Evolutionary conservation across 2,113 vertebrate species (phyloP).

Genomic region (Ophthalmolycus amberensis): DNA sequence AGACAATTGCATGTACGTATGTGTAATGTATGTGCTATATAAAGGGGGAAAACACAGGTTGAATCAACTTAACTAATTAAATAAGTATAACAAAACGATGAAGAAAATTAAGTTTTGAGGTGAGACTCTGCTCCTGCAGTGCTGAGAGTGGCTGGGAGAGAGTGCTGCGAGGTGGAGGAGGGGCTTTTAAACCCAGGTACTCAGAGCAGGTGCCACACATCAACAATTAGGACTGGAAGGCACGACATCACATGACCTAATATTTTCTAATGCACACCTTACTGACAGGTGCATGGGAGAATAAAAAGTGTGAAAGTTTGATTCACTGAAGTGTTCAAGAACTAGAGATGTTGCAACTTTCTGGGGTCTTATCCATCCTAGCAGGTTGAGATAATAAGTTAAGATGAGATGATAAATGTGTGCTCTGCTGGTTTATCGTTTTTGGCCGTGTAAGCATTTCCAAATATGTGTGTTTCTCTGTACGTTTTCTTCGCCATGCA

Average conservation of each 20-base stretch:
- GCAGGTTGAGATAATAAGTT: neutral
- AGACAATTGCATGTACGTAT: neutral
- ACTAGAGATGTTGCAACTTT: no score
- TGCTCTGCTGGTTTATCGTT: neutral
- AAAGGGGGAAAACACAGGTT: neutral
- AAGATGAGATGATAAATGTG: neutral
- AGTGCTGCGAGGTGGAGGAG: neutral
- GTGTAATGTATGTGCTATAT: neutral
- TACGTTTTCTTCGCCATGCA: neutral
- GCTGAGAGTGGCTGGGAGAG: neutral
- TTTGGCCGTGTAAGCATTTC: neutral
- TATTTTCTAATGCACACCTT: no score
- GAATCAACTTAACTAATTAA: no score
- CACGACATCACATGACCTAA: neutral
- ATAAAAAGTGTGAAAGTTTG: neutral
- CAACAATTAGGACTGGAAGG: neutral
- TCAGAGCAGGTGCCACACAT: neutral
- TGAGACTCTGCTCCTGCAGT: no score
- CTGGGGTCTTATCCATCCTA: neutral
- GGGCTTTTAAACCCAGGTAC: neutral
- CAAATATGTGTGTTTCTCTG: no score
- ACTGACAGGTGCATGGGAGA: no score
- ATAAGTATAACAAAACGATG: neutral
- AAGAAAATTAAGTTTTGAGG: neutral
- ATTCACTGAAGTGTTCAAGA: neutral